A percentile compares a stretch with the other conserved stretches of the same genome.
phyloP scores from a whole-genome alignment of 2,888 invertebrate genomes.

The Cataglyphis altisquamis region DNA sequence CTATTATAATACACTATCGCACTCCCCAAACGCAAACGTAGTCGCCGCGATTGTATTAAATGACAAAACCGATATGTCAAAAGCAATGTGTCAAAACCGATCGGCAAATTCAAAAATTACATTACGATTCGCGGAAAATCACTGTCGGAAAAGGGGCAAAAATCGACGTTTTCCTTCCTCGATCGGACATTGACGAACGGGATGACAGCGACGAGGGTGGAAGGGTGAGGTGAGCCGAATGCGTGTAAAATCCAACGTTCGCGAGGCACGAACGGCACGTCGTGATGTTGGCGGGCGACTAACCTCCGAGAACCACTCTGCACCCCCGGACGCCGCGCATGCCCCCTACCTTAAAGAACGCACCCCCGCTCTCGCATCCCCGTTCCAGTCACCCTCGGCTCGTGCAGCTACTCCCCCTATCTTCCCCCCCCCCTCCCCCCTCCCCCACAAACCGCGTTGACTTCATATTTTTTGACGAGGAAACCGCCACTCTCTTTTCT shows the following conservation, averaged over 20 bases:
- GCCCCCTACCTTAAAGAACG: constrained; percentile 77
- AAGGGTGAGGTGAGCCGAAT: constrained; percentile 9
- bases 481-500: constrained; percentile 57
- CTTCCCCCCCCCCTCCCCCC: constrained; percentile 54
- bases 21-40: constrained; percentile 3
- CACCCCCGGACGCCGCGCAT: constrained; percentile 84
- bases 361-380: constrained; percentile 57
- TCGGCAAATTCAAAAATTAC: constrained; percentile 2
- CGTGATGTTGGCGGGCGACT: constrained; percentile 84
- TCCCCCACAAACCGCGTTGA: constrained; percentile 74
- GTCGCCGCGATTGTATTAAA: not conserved
- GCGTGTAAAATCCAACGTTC: constrained; percentile 60
- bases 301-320: constrained; percentile 81
- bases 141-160: no score
- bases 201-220: constrained; percentile 16
- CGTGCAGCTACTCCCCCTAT: constrained; percentile 70
- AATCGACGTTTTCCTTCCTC: not conserved
- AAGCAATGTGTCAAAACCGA: not conserved
- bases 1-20: constrained; percentile 22
- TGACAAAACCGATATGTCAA: not conserved
- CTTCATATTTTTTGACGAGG: constrained; percentile 79
- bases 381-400: constrained; percentile 25
- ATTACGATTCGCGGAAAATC: constrained; percentile 11
- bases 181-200: constrained; percentile 2
- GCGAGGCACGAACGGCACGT: constrained; percentile 77